A percentile compares a stretch with the other conserved stretches of the same genome.
Evolutionary conservation across 2,888 invertebrate genomes (phyloP).

Genomic region (Ichneumoninae sp.): DNA sequence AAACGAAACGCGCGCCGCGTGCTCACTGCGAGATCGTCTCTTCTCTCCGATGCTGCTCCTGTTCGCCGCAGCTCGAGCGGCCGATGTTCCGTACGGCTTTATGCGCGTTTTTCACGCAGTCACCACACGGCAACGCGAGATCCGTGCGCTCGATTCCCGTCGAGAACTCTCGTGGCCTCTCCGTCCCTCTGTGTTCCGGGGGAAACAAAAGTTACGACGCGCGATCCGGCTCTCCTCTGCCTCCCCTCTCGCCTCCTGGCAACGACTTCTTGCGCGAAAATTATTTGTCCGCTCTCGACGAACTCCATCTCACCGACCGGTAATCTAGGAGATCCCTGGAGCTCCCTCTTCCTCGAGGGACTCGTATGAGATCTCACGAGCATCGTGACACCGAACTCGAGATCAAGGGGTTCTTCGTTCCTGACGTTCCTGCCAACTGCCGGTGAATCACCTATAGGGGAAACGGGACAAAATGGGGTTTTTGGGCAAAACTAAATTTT

Average conservation of each 20-base stretch:
- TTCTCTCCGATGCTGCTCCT: conserved; percentile 19
- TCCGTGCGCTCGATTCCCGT: conserved; percentile 33
- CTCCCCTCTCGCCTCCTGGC: conserved; percentile 49
- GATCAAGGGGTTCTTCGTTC: conserved; percentile 18
- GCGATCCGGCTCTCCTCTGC: conserved; percentile 43
- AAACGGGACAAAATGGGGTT: too few relatives aligned
- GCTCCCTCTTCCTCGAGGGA: conserved; percentile 53
- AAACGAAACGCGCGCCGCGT: conserved; percentile 77
- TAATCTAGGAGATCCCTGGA: conserved; percentile 33
- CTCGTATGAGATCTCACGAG: conserved; percentile 58
- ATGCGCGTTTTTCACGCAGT: conserved; percentile 75
- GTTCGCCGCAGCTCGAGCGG: conserved; percentile 46
- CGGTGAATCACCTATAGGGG: background rate
- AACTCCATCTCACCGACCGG: conserved; percentile 40
- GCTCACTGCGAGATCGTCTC: conserved; percentile 29
- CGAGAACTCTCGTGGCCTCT: conserved; percentile 37
- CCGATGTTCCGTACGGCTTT: conserved; percentile 68
- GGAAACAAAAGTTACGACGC: conserved; percentile 68
- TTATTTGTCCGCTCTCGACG: conserved; percentile 68
- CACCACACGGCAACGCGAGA: conserved; percentile 32
- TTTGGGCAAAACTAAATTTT: too few relatives aligned
- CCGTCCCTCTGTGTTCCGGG: conserved; percentile 48
- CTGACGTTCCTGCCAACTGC: conserved; percentile 12
- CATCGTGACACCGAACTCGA: conserved; percentile 45
- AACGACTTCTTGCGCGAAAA: conserved; percentile 67